These are phyloP conservation scores for Leucoma salicis DNA, from an alignment of 2,888 invertebrate species.

Conservation along the genomic window DNA sequence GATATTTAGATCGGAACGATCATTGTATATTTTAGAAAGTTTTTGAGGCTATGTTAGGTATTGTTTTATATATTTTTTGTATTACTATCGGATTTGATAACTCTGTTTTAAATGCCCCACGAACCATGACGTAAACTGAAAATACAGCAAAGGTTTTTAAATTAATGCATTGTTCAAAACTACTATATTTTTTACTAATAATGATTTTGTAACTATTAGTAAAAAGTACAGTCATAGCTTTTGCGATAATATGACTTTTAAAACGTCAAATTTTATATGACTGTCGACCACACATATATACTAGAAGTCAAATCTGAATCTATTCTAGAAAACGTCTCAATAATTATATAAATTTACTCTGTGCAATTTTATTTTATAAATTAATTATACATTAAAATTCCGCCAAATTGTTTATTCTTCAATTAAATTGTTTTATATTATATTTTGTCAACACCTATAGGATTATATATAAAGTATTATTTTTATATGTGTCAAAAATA, in stretches of 20 bases:
- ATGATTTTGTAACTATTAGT: too few relatives aligned
- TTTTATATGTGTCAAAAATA: conserved; percentile 26
- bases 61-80: conserved; percentile 27
- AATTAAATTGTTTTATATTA: conserved; percentile 13
- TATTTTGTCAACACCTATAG: conserved; percentile 17
- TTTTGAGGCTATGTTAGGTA: conserved; percentile 49
- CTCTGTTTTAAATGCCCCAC: conserved; percentile 36
- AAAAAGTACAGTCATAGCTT: too few relatives aligned
- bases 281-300: too few relatives aligned
- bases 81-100: conserved; percentile 36
- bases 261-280: too few relatives aligned
- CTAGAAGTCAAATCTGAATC: too few relatives aligned
- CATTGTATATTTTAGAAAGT: conserved; percentile 38
- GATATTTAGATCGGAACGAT: conserved; percentile 34
- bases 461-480: conserved; percentile 19
- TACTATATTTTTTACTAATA: too few relatives aligned
- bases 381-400: conserved; percentile 26
- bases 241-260: too few relatives aligned
- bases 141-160: too few relatives aligned
- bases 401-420: conserved; percentile 27
- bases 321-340: too few relatives aligned
- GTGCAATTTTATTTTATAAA: conserved; percentile 31
- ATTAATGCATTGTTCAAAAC: too few relatives aligned
- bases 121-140: too few relatives aligned
- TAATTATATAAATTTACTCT: conserved; percentile 29